phyloP scores from a whole-genome alignment of 2,888 invertebrate genomes.

The Hypena proboscidalis region DNA sequence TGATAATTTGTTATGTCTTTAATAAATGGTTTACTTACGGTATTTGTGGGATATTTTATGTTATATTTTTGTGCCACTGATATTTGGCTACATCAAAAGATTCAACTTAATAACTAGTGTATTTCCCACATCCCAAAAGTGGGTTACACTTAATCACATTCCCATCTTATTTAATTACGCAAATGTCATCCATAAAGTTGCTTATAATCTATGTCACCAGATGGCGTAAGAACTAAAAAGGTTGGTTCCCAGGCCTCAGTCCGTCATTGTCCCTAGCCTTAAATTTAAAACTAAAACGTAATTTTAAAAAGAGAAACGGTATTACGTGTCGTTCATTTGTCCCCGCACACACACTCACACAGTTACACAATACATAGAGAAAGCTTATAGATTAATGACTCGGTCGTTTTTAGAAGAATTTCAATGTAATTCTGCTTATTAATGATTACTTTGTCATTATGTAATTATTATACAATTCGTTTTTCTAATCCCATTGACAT shows the following conservation, averaged over 20 bases:
- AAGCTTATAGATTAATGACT: slow-evolving; percentile 59
- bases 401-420: slow-evolving; percentile 49
- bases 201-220: slow-evolving; percentile 17
- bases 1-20: too few relatives aligned
- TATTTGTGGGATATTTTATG: too few relatives aligned
- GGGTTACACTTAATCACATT: background rate
- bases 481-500: slow-evolving; percentile 20
- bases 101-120: background rate
- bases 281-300: slow-evolving; percentile 23
- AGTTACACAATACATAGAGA: slow-evolving; percentile 51
- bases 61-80: too few relatives aligned
- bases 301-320: slow-evolving; percentile 52
- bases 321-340: slow-evolving; percentile 49
- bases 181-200: slow-evolving; percentile 1
- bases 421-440: slow-evolving; percentile 49
- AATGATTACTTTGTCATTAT: slow-evolving; percentile 43
- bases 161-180: background rate
- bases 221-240: slow-evolving; percentile 19
- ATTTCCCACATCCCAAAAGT: background rate
- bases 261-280: slow-evolving; percentile 27
- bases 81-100: background rate
- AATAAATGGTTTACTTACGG: too few relatives aligned
- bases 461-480: slow-evolving; percentile 23
- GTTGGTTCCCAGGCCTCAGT: slow-evolving; percentile 30
- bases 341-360: slow-evolving; percentile 41